A percentile compares a stretch with the other conserved stretches of the same genome.
phyloP scores from a whole-genome alignment of 2,797 vertebrate species.

The Alosa sapidissima region DNA sequence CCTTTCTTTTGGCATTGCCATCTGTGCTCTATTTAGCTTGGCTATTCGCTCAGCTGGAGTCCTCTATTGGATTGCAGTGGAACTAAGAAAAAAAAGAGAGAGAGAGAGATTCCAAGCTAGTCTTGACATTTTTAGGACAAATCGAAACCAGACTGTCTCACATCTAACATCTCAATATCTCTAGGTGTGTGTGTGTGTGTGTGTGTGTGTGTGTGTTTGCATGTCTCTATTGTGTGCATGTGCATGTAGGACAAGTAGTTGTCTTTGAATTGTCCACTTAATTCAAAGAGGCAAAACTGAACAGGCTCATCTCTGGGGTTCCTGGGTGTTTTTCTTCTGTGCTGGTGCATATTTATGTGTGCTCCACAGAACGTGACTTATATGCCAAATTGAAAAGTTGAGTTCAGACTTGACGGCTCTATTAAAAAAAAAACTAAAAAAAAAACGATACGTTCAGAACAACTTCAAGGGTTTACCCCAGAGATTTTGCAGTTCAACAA shows the following conservation, averaged over 20 bases:
- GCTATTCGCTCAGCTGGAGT: not conserved
- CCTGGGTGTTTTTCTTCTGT: not conserved
- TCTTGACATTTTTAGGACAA: constrained; percentile 31
- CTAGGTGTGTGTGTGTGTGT: not conserved
- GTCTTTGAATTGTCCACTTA: not conserved
- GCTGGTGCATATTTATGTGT: not conserved
- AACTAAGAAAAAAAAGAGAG: not conserved
- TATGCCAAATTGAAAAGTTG: not conserved
- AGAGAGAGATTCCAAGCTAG: not conserved
- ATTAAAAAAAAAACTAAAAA: not conserved
- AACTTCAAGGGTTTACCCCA: not conserved
- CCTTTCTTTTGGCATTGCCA: not conserved
- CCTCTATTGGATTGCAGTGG: not conserved
- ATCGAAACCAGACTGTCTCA: constrained; percentile 16
- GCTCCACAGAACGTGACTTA: not conserved
- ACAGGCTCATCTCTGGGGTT: not conserved
- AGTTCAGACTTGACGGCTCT: not conserved
- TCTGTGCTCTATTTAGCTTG: not conserved
- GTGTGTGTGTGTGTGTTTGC: not conserved
- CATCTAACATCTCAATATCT: not conserved
- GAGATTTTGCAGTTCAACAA: not conserved
- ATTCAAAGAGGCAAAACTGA: not conserved
- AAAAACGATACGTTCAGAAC: not conserved
- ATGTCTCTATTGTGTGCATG: constrained; percentile 14
- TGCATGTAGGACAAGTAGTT: not conserved